Conservation (phyloP, 1,140 invertebrate species). For the Andricus grossulariae region DNA sequence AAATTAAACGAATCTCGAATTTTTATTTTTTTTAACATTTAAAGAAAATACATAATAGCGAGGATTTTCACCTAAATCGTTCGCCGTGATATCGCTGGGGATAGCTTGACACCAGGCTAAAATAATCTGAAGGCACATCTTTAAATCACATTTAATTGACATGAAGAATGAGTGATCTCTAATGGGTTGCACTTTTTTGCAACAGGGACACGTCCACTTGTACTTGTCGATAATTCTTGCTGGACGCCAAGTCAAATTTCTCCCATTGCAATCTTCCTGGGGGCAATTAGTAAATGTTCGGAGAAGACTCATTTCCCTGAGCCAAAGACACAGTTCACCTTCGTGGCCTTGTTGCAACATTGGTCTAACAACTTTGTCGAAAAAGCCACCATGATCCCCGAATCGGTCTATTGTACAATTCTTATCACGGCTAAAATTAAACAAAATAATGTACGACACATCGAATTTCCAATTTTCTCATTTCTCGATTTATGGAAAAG, state of each 20-base stretch:
- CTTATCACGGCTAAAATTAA: constrained; percentile 42
- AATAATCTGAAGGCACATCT: constrained; percentile 72
- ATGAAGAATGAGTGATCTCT: constrained; percentile 74
- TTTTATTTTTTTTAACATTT: constrained; percentile 22
- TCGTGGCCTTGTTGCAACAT: constrained; percentile 75
- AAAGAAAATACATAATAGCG: background rate
- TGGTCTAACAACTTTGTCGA: constrained; percentile 71
- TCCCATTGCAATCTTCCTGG: constrained; percentile 65
- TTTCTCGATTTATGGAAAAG: too few species aligned
- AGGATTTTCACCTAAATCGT: constrained; percentile 60
- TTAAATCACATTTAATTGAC: constrained; percentile 74
- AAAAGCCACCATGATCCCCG: constrained; percentile 71
- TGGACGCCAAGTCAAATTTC: constrained; percentile 69
- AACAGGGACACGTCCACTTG: constrained; percentile 72
- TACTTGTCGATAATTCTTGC: constrained; percentile 76
- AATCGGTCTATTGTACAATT: constrained; percentile 53
- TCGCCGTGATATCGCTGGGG: constrained; percentile 63
- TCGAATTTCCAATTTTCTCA: background rate
- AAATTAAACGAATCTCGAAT: constrained; percentile 5
- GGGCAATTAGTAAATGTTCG: constrained; percentile 65
- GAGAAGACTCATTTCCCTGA: constrained; percentile 74
- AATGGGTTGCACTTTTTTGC: constrained; percentile 70
- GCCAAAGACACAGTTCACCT: constrained; percentile 73
- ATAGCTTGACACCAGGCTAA: constrained; percentile 74
- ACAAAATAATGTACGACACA: background rate